These are phyloP conservation scores for Cephus runcator DNA, from an alignment of 2,888 invertebrate genomes.

Conservation along the genomic window DNA sequence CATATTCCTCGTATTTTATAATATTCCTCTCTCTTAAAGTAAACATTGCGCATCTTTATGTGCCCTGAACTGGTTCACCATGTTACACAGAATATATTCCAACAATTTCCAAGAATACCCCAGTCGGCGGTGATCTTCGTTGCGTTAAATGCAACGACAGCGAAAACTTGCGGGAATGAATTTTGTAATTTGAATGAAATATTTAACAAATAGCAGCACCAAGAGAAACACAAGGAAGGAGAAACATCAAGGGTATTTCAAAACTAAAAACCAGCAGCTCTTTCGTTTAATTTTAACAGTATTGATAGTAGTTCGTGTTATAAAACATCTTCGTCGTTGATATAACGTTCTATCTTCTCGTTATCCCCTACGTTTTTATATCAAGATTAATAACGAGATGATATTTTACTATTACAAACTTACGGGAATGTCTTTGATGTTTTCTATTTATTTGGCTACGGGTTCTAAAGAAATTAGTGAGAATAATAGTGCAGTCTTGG, in stretches of 20 bases:
- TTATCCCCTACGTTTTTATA: neutral
- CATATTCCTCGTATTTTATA: neutral
- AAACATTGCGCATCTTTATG: neutral
- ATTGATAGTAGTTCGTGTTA: neutral
- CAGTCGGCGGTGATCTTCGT: neutral
- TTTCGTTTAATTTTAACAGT: neutral
- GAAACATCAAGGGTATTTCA: neutral
- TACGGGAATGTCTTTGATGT: neutral
- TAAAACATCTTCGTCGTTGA: neutral
- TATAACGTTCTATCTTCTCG: neutral
- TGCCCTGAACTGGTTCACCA: too few species aligned
- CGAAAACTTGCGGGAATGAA: neutral
- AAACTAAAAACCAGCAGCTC: neutral
- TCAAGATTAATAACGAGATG: neutral
- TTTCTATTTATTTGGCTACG: neutral
- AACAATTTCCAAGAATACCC: neutral
- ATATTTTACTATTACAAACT: neutral
- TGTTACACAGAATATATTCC: neutral
- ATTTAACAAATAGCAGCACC: neutral
- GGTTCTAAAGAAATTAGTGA: neutral
- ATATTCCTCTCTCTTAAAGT: neutral
- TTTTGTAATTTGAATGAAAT: neutral
- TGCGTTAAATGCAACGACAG: neutral
- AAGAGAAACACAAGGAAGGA: neutral
- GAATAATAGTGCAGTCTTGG: neutral